Evolutionary conservation across 2,113 vertebrate genomes (phyloP), one percentile per base, ranked within the genome.

Genomic region (Pagrus major): DNA sequence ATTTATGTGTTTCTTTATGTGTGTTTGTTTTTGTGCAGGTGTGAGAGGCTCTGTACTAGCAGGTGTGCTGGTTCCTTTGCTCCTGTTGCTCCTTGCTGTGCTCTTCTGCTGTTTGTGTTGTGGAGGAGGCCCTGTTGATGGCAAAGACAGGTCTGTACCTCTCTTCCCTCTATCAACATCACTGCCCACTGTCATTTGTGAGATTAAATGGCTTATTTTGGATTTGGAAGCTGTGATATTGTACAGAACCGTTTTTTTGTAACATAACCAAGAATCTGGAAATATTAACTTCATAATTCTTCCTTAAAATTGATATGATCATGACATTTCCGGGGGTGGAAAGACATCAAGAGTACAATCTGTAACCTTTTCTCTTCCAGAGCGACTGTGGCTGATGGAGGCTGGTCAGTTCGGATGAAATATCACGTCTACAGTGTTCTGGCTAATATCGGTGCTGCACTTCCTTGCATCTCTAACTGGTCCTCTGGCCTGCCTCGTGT

Each of bases 401-500:
- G 94, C 0, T 75, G 92, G 0, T 31, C 95, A 20, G 95, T 94
- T 41, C 94, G 96, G 80, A 95, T 97, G 95, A 99, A 99, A 90
- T 96, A 97, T 89, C 97, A 97, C 2, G 94, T 97, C 49, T 96
- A 88, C 87, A 96, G 95, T 1, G 95, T 96, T 29, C 84, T 99
- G 92, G 96, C 95, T 0, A 97, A 96, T 84, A 90, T 99, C 76
- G 88, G 95, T 0, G 94, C 96, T 0, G 80, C 94, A 0, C 82
- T 97, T 21, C 96, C 96, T 20, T 99, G 98, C 33, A 92, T 96
- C 66, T 92, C 95, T 37, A 73, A 96, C 71, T 94, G 96, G 14
- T 95, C 93, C 39, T 96, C 95, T 5, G 97, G 97, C 47, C 94
- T 98, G 35, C 98, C 98, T 64, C 96, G 97, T 76, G 97, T 99